Evolutionary conservation across 2,113 vertebrate species (phyloP).

Genomic region (Balaenoptera acutorostrata): DNA sequence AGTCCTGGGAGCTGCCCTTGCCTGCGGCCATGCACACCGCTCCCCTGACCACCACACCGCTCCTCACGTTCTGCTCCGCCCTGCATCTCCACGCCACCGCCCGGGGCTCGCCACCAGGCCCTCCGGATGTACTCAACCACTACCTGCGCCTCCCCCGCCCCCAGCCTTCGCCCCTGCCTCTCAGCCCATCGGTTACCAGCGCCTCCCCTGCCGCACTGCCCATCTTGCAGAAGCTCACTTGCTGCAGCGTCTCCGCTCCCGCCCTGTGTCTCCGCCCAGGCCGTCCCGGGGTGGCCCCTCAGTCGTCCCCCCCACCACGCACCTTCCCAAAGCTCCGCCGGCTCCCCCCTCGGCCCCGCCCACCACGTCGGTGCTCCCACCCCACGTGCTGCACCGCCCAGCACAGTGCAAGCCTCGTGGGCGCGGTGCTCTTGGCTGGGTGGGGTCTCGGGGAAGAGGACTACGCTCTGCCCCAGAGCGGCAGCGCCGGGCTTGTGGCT

Average conservation of each 20-base stretch:
- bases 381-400: rapidly evolving
- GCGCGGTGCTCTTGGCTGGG: rapidly evolving
- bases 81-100: rapidly evolving
- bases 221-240: background rate
- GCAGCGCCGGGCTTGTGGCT: background rate
- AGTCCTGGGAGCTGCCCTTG: background rate
- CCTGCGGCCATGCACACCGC: background rate
- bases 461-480: background rate
- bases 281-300: background rate
- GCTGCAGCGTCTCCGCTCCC: background rate
- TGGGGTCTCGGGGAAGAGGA: background rate
- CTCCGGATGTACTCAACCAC: background rate
- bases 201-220: rapidly evolving
- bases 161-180: background rate
- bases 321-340: background rate
- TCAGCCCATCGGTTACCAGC: background rate
- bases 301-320: no score
- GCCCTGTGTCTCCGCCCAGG: background rate
- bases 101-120: background rate
- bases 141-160: background rate
- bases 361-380: background rate
- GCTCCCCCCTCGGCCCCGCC: no score
- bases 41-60: background rate
- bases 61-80: background rate
- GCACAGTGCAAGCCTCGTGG: background rate